Evolutionary conservation across 2,888 invertebrate genomes (phyloP).

Genomic region (Cantharis nigra): DNA sequence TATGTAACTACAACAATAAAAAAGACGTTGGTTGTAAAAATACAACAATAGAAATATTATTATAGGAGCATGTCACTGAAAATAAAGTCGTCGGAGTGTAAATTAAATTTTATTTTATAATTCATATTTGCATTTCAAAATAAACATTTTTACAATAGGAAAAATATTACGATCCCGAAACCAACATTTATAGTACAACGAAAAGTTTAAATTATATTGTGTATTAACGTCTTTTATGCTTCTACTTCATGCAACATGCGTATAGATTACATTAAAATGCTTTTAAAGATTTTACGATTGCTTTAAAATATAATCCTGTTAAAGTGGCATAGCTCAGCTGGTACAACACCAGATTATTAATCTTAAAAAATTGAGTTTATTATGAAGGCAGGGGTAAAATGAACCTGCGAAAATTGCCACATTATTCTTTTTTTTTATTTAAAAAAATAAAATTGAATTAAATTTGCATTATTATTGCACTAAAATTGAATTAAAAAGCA

Average conservation of each 20-base stretch:
- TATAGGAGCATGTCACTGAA: not conserved
- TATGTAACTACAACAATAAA: not conserved
- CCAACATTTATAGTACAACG: not conserved
- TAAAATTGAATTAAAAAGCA: constrained; percentile 13
- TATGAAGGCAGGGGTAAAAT: not conserved
- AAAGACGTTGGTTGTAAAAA: not conserved
- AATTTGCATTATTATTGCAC: not conserved
- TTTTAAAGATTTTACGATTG: constrained; percentile 5
- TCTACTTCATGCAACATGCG: not conserved
- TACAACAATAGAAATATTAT: not conserved
- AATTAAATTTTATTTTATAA: not conserved
- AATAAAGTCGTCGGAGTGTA: not conserved
- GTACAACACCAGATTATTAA: not conserved
- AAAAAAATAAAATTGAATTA: not conserved
- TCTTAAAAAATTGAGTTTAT: not conserved
- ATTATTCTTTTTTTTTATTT: not conserved
- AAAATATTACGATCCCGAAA: not conserved
- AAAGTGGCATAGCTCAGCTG: not conserved
- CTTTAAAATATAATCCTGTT: not conserved
- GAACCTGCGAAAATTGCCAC: not conserved
- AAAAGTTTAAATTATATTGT: not conserved
- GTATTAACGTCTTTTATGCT: not conserved
- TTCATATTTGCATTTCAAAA: not conserved
- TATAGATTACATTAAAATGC: constrained; percentile 3
- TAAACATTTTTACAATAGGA: not conserved